phyloP scores from a whole-genome alignment of 1,140 invertebrate genomes.

The Potamilus streckersoni region DNA sequence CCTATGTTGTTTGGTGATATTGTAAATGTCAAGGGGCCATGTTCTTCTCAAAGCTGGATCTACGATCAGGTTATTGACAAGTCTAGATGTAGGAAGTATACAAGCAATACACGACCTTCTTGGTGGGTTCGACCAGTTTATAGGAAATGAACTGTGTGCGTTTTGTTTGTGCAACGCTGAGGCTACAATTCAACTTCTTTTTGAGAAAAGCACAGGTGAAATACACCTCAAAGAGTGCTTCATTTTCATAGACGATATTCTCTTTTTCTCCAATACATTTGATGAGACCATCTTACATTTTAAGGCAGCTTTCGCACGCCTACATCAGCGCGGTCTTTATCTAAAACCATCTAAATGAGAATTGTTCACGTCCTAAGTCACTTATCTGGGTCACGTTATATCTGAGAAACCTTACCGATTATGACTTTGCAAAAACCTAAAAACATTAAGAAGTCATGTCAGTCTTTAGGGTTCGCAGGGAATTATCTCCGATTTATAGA shows the following conservation, averaged over 20 bases:
- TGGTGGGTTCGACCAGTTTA: neutral
- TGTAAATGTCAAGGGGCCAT: conserved; percentile 1
- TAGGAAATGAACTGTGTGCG: neutral
- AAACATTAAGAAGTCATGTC: too few species aligned
- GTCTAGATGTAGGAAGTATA: neutral
- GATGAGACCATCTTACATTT: conserved; percentile 37
- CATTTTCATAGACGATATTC: conserved; percentile 54
- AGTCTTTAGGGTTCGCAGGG: too few species aligned
- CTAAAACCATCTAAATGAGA: conserved; percentile 36
- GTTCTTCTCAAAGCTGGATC: conserved; percentile 3
- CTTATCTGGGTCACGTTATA: conserved; percentile 44
- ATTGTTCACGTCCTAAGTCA: conserved; percentile 22
- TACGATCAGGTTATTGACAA: too few species aligned
- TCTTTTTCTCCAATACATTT: conserved; percentile 39
- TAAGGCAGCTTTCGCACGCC: conserved; percentile 39
- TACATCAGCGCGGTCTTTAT: conserved; percentile 36
- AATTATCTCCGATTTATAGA: too few species aligned
- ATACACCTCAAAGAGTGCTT: conserved; percentile 10
- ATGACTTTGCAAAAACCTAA: too few species aligned
- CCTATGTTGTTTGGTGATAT: conserved; percentile 24
- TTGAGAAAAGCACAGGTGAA: conserved; percentile 8
- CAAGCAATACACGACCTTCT: conserved; percentile 5
- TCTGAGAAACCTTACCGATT: neutral
- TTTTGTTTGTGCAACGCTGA: conserved; percentile 8
- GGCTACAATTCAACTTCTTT: conserved; percentile 4